A percentile compares a stretch with the other conserved stretches of the same genome.
Evolutionary conservation across 2,113 vertebrate species (phyloP).

Genomic region (Petrocephalus microphthalmus): DNA sequence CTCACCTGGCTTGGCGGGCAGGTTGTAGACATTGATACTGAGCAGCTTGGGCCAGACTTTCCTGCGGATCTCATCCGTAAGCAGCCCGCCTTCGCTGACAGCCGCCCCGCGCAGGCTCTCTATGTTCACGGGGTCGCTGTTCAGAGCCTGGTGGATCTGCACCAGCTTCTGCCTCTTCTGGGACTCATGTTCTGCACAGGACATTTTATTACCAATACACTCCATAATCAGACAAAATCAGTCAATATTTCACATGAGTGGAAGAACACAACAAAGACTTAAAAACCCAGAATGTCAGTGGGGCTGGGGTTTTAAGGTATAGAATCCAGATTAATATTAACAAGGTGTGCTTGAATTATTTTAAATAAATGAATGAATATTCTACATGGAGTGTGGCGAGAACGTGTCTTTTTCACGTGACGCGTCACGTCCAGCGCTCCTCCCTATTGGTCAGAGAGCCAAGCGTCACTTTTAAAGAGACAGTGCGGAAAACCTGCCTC

Average conservation of each 20-base stretch:
- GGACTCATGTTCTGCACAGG: conserved; percentile 45
- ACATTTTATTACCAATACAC: neutral
- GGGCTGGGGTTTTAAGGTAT: neutral
- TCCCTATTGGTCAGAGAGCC: neutral
- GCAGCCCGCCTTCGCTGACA: conserved; percentile 63
- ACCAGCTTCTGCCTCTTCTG: conserved; percentile 63
- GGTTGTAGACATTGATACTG: conserved; percentile 60
- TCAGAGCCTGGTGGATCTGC: conserved; percentile 62
- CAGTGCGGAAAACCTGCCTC: neutral
- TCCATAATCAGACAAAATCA: neutral
- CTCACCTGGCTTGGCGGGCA: conserved; percentile 60
- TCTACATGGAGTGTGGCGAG: neutral
- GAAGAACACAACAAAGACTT: neutral
- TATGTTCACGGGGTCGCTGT: conserved; percentile 70
- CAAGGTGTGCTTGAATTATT: neutral
- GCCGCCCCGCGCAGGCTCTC: conserved; percentile 61
- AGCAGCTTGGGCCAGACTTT: conserved; percentile 67
- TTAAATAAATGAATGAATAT: neutral
- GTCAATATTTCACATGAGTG: neutral
- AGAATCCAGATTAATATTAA: neutral
- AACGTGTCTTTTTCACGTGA: neutral
- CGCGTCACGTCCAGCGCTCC: neutral
- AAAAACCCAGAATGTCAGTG: neutral
- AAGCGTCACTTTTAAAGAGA: neutral
- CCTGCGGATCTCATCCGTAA: conserved; percentile 59